Evolutionary conservation across 2,888 invertebrate genomes (phyloP).

Genomic region (Trachelus iudaicus): DNA sequence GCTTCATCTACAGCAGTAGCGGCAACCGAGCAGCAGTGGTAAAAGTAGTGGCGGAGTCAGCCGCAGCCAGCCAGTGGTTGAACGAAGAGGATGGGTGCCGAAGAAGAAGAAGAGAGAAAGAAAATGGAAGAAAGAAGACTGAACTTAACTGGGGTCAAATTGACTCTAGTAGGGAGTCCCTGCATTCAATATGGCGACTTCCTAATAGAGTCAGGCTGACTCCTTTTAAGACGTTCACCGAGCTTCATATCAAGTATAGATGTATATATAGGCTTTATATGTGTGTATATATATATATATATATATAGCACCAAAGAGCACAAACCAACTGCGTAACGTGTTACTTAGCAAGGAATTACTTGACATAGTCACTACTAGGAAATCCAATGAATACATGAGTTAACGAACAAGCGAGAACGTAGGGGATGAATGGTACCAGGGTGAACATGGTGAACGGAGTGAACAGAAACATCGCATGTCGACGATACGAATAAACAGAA

Average conservation of each 20-base stretch:
- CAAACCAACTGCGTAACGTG: not conserved
- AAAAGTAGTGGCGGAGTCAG: not conserved
- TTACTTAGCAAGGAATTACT: not conserved
- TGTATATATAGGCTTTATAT: not conserved
- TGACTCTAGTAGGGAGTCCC: conserved; percentile 99
- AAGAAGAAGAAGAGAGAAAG: not conserved
- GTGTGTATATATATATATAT: not conserved
- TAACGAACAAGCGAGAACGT: not conserved
- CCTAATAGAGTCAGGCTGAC: conserved; percentile 98
- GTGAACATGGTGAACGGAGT: not conserved
- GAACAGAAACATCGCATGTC: not conserved
- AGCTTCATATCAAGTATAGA: conserved; percentile 26
- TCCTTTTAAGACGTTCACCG: conserved; percentile 80
- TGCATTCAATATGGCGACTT: conserved; percentile 85
- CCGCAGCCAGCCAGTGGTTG: not conserved
- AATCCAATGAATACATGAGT: not conserved
- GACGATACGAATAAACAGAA: not conserved
- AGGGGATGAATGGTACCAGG: not conserved
- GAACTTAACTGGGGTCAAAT: conserved; percentile 90
- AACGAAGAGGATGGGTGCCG: not conserved
- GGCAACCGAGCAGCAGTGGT: not conserved
- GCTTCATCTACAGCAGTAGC: not conserved
- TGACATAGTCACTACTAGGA: not conserved
- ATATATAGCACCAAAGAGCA: not conserved
- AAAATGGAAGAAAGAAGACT: conserved; percentile 48